Conservation (phyloP, 2,113 vertebrate genomes). For the Gadus chalcogrammus region DNA sequence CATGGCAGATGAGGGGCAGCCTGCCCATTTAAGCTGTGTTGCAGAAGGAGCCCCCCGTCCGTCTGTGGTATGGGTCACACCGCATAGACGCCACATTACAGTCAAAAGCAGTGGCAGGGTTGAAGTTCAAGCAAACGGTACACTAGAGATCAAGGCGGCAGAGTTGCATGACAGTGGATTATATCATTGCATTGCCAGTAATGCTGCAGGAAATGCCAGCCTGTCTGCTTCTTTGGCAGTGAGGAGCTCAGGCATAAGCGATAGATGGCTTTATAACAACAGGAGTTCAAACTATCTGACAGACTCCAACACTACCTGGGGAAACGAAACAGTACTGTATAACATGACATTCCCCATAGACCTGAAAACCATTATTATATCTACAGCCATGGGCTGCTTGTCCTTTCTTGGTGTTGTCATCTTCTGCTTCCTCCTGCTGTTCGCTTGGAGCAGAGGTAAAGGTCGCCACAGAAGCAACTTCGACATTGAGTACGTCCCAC, state of each 20-base stretch:
- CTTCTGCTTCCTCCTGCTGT: slow-evolving; percentile 96
- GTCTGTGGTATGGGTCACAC: slow-evolving; percentile 90
- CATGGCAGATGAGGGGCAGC: slow-evolving; percentile 90
- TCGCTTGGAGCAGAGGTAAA: slow-evolving; percentile 95
- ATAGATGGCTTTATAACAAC: slow-evolving; percentile 86
- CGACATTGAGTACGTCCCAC: slow-evolving; percentile 93
- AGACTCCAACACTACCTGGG: slow-evolving; percentile 89
- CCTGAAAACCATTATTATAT: slow-evolving; percentile 97
- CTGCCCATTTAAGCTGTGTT: slow-evolving; percentile 86
- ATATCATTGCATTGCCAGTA: slow-evolving; percentile 92
- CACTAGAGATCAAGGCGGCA: slow-evolving; percentile 92
- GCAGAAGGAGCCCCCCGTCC: slow-evolving; percentile 90
- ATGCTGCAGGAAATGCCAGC: slow-evolving; percentile 92
- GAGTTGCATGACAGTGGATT: slow-evolving; percentile 95
- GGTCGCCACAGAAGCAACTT: slow-evolving; percentile 96
- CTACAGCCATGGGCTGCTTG: slow-evolving; percentile 98
- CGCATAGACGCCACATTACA: slow-evolving; percentile 89
- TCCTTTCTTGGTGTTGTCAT: slow-evolving; percentile 95
- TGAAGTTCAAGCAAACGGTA: slow-evolving; percentile 89
- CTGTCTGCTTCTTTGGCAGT: slow-evolving; percentile 90
- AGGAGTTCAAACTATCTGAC: slow-evolving; percentile 89
- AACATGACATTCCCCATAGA: slow-evolving; percentile 94
- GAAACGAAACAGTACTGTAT: slow-evolving; percentile 87
- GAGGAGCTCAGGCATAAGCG: slow-evolving; percentile 80
- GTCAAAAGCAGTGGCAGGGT: slow-evolving; percentile 91